Evolutionary conservation across 2,888 invertebrate genomes (phyloP).

Genomic region (Sphaeridia pumilis): DNA sequence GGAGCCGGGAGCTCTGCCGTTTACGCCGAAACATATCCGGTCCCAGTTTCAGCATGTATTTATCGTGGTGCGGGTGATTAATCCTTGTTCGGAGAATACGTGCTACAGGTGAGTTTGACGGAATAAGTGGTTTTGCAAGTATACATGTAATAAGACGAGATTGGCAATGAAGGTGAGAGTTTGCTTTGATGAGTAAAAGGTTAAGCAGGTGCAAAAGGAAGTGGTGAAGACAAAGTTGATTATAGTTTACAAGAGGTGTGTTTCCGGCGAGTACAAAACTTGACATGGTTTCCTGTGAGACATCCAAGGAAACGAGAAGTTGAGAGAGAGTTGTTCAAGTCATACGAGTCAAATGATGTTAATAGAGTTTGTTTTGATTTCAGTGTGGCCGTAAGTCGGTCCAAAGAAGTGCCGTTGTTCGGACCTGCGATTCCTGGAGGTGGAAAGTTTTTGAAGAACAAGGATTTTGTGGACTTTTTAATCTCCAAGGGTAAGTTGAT

Average conservation of each 20-base stretch:
- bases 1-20: slow-evolving; percentile 83
- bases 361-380: slow-evolving; percentile 10
- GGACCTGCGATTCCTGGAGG: slow-evolving; percentile 88
- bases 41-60: slow-evolving; percentile 98
- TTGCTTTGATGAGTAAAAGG: not conserved
- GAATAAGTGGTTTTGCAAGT: not conserved
- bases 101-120: slow-evolving; percentile 56
- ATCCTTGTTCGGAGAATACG: slow-evolving; percentile 83
- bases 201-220: not conserved
- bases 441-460: slow-evolving; percentile 75
- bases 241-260: not conserved
- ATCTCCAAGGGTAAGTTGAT: slow-evolving; percentile 60
- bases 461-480: slow-evolving; percentile 88
- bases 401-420: slow-evolving; percentile 89
- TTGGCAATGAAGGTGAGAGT: not conserved
- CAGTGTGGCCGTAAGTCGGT: slow-evolving; percentile 53
- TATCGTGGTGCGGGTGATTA: slow-evolving; percentile 74
- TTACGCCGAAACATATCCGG: slow-evolving; percentile 84
- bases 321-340: not conserved
- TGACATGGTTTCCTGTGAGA: too few relatives aligned
- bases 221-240: not conserved
- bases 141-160: not conserved
- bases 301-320: too few relatives aligned
- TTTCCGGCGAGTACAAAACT: too few relatives aligned
- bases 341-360: slow-evolving; percentile 2